Conservation (phyloP, 1,140 invertebrate species). For the Latrodectus geometricus region DNA sequence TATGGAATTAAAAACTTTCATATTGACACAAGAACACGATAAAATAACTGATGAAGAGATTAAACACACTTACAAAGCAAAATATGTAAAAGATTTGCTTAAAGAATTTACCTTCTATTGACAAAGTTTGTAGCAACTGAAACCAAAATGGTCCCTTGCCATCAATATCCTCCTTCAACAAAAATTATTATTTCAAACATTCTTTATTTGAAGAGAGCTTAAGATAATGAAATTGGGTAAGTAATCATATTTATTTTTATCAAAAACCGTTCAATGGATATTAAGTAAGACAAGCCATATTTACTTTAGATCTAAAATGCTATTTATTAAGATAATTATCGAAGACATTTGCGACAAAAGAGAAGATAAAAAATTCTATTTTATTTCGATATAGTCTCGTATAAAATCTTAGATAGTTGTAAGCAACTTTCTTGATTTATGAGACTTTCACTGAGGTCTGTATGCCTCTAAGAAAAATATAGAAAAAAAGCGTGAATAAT, state of each 20-base stretch:
- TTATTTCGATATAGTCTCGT: too few relatives aligned
- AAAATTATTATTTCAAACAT: conserved; percentile 25
- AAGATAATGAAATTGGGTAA: conserved; percentile 17
- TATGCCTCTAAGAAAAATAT: too few relatives aligned
- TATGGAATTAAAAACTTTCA: not conserved
- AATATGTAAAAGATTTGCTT: too few relatives aligned
- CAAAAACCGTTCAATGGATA: conserved; percentile 4
- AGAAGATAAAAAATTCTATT: too few relatives aligned
- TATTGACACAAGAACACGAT: conserved; percentile 3
- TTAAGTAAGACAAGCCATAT: not conserved
- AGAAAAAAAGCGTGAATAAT: too few relatives aligned
- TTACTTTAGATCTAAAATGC: not conserved
- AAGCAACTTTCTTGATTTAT: too few relatives aligned
- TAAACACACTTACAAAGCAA: conserved; percentile 20
- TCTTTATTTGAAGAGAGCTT: conserved; percentile 22
- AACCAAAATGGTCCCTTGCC: not conserved
- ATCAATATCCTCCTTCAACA: not conserved
- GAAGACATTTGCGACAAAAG: too few relatives aligned
- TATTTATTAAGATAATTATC: too few relatives aligned
- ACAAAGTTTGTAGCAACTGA: too few relatives aligned
- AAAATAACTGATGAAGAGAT: conserved; percentile 22
- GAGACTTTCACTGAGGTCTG: too few relatives aligned
- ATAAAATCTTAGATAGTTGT: too few relatives aligned
- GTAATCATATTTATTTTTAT: conserved; percentile 9
- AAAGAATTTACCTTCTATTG: too few relatives aligned